These are phyloP conservation scores for Chromobotia macracanthus DNA, from an alignment of 2,797 vertebrate genomes.

Conservation along the genomic window DNA sequence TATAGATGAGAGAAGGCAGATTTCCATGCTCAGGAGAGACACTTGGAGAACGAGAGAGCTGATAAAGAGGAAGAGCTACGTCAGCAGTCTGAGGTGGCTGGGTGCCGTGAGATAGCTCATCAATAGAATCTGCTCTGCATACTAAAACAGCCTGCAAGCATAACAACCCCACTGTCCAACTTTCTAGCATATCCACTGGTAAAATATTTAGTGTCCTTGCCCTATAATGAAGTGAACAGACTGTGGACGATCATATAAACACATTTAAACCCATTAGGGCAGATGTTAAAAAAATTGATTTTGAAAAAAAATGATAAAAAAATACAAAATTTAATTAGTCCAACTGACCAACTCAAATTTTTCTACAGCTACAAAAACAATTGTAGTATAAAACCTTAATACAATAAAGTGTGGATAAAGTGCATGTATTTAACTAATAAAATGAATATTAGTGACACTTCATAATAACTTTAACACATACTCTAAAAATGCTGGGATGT, in stretches of 20 bases:
- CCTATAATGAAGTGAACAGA: slow-evolving; percentile 29
- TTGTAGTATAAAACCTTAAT: no score
- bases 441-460: no score
- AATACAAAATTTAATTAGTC: neutral
- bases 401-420: no score
- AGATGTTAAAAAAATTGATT: neutral
- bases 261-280: neutral
- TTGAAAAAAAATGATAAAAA: neutral
- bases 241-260: slow-evolving; percentile 8
- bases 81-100: slow-evolving; percentile 51
- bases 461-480: no score
- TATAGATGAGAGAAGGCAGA: slow-evolving; percentile 27
- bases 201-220: slow-evolving; percentile 37
- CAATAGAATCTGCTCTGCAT: slow-evolving; percentile 49
- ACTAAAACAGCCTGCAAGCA: slow-evolving; percentile 40
- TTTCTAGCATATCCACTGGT: slow-evolving; percentile 36
- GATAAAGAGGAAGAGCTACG: slow-evolving; percentile 39
- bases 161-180: slow-evolving; percentile 25
- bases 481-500: no score
- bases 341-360: neutral
- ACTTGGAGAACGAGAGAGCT: neutral
- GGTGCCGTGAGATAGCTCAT: slow-evolving; percentile 43
- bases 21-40: slow-evolving; percentile 35
- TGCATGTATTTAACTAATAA: no score
- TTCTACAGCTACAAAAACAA: no score